Base-by-base conservation (phyloP, 2,888 invertebrate genomes). In the Criorhina ranunculi region DNA sequence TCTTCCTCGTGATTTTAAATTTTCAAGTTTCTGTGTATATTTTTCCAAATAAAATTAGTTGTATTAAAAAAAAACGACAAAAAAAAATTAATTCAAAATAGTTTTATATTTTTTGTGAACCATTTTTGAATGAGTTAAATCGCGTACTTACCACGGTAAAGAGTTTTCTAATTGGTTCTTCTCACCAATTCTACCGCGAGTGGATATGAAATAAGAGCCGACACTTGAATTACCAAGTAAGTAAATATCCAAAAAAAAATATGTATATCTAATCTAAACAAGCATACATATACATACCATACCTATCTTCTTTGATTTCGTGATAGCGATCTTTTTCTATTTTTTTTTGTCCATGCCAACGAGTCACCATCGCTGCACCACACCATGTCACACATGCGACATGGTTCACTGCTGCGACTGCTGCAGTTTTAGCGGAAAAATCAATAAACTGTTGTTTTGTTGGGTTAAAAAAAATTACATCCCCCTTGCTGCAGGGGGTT, bases 391-490 rank as follows among this genome's bases (percentile, higher is more conserved):
- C 40, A 33, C 49, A 72, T 42, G 37, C 44, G 73, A 72, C 51
- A 72, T 51, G 33, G 33, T 31, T 53, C 53, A 73, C 19, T 79
- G 73, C 59, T 60, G 42, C 60, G 15, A 49, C 15, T 40, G 64
- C 82, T 82, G 75, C 83, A 85, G 69, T 76, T 70, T 67, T 44
- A 57, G 24, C 49, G 57, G 79, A 80, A 85, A 85, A 85, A 85
- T 85, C 85, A 80, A 85, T 85, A 80, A 46, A 40, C 40, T 82
- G 5, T 62, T 44, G 15, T 55, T 2, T 19, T 15, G 6, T 6
- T 12, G 9, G 9, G 33, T 2, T 11, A 31, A 29, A 29, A 42
- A 24, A 60, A 19, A 24, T 24, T 37, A n/a, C 49, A 1, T 66
- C 44, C 33, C 24, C 53, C 44, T 19, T 55, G 62, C n/a, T n/a